Conservation (phyloP, 2,797 vertebrate species). For the Anabacerthia variegaticeps region DNA sequence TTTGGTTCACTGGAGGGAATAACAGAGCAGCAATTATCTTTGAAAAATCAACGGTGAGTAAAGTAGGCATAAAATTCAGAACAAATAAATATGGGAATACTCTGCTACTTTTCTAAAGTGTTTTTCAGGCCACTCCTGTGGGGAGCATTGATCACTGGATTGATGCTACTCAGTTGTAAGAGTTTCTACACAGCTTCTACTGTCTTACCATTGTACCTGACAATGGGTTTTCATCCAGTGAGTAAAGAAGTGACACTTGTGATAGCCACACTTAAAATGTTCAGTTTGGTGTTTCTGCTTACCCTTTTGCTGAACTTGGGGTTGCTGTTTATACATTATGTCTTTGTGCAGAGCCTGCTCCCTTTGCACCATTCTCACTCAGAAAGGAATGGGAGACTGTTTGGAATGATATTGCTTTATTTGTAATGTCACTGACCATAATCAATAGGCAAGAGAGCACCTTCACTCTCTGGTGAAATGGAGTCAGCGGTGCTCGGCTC, state of each 20-base stretch:
- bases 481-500: neutral
- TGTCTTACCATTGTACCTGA: neutral
- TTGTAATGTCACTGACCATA: neutral
- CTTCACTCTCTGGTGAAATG: neutral
- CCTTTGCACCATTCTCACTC: accelerated
- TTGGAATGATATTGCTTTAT: neutral
- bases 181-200: neutral
- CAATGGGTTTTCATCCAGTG: accelerated
- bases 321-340: neutral
- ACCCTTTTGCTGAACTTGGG: neutral
- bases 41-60: neutral
- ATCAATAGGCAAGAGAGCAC: neutral
- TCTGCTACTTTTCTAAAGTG: neutral
- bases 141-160: neutral
- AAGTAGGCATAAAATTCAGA: neutral
- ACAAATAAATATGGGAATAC: neutral
- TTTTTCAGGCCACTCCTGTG: neutral
- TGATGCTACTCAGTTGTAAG: neutral
- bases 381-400: neutral
- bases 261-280: neutral
- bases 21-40: neutral
- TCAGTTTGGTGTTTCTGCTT: neutral
- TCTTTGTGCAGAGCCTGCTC: neutral
- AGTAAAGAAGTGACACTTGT: neutral
- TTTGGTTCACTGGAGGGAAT: neutral